Conservation (phyloP, 2,797 vertebrate species). For the Phrynocephalus forsythii region DNA sequence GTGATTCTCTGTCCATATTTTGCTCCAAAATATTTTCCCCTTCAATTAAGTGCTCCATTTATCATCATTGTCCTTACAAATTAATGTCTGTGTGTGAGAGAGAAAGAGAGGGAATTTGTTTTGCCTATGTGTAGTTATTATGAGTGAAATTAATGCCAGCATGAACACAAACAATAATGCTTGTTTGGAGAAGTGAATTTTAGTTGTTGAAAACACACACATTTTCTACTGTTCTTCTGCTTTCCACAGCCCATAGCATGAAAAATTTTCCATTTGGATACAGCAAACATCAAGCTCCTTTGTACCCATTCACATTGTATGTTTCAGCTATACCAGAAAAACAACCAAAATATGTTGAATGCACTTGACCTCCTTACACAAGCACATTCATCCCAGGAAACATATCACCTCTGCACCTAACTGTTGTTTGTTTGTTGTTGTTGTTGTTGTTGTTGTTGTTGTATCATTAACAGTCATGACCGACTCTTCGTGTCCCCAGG, state of each 20-base stretch:
- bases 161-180: not conserved
- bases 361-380: accelerated
- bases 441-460: no score
- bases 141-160: not conserved
- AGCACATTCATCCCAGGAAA: not conserved
- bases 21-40: not conserved
- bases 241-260: not conserved
- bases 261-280: not conserved
- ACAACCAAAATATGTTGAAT: not conserved
- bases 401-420: not conserved
- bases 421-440: no score
- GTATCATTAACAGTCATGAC: no score
- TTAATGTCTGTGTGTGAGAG: no score
- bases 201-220: not conserved
- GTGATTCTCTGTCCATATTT: not conserved
- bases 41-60: not conserved
- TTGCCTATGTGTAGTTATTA: not conserved
- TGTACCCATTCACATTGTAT: not conserved
- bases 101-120: no score
- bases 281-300: not conserved
- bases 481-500: no score
- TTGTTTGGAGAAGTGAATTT: not conserved
- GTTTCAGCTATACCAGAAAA: not conserved
- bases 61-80: not conserved
- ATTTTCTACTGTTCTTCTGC: not conserved